phyloP scores from a whole-genome alignment of 2,797 vertebrate species.

The Myiothlypis coronata region DNA sequence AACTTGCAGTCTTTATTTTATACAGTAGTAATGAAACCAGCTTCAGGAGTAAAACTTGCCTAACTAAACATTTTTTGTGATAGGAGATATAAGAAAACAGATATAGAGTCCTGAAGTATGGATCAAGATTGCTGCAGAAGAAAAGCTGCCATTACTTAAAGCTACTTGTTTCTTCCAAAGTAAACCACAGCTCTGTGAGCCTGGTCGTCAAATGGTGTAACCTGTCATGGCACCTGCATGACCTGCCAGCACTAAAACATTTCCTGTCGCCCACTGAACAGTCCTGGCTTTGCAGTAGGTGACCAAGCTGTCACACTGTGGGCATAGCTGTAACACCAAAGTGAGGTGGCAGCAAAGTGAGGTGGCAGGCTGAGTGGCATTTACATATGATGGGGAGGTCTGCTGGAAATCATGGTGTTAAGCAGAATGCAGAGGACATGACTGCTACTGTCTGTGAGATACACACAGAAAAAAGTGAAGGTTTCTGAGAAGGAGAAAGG shows the following conservation, averaged over 20 bases:
- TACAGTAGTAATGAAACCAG: neutral
- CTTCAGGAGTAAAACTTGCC: neutral
- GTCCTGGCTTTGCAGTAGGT: constrained; percentile 15
- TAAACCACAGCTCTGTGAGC: constrained; percentile 8
- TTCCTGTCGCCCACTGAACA: neutral
- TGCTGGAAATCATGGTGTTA: constrained; percentile 29
- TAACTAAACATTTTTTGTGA: neutral
- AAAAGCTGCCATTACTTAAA: constrained; percentile 29
- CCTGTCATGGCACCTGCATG: neutral
- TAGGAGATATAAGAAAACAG: neutral
- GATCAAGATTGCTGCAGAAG: neutral
- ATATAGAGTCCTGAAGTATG: neutral
- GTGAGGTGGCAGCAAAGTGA: neutral
- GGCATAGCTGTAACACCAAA: neutral
- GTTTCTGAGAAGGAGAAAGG: constrained; percentile 14
- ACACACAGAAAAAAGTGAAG: neutral
- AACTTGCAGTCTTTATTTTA: neutral
- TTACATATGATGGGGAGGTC: constrained; percentile 25
- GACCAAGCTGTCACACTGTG: constrained; percentile 32
- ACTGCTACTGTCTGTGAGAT: constrained; percentile 51
- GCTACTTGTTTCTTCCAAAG: constrained; percentile 38
- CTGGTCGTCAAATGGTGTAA: neutral
- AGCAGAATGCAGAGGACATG: constrained; percentile 38
- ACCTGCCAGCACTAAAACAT: neutral
- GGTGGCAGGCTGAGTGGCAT: neutral